These are phyloP conservation scores for Archivesica marissinica DNA, from an alignment of 1,140 invertebrate species.

Conservation along the genomic window DNA sequence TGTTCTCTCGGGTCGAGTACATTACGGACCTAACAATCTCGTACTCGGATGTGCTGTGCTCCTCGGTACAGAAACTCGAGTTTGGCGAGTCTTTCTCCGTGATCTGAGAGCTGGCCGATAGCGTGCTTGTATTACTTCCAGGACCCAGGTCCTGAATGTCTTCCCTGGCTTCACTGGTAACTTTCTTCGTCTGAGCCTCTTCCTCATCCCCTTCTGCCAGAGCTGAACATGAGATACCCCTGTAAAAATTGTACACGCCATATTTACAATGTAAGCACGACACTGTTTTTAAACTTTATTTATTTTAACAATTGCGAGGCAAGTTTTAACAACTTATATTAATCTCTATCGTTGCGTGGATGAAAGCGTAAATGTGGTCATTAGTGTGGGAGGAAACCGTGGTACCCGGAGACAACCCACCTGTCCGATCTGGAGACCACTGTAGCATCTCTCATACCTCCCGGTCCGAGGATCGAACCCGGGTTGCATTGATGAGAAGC, in stretches of 20 bases:
- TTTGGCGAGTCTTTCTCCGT: slow-evolving; percentile 76
- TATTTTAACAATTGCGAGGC: no score
- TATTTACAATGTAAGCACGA: background rate
- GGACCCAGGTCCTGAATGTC: slow-evolving; percentile 65
- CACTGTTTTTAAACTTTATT: no score
- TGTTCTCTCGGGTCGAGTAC: slow-evolving; percentile 94
- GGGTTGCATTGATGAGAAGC: no score
- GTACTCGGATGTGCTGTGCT: slow-evolving; percentile 82
- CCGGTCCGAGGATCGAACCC: no score
- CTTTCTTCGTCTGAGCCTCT: slow-evolving; percentile 55
- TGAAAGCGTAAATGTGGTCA: no score
- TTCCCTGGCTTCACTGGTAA: slow-evolving; percentile 52
- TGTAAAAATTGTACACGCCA: slow-evolving; percentile 16
- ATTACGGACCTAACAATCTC: slow-evolving; percentile 93
- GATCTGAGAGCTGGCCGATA: slow-evolving; percentile 72
- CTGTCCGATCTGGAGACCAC: no score
- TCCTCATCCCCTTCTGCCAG: slow-evolving; percentile 65
- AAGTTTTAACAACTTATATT: no score
- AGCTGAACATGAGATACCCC: slow-evolving; percentile 71
- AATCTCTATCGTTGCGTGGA: no score
- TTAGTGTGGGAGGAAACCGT: no score
- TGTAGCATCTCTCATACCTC: no score
- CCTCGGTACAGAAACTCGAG: slow-evolving; percentile 83
- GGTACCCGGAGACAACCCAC: no score
- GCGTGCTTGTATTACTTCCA: slow-evolving; percentile 77